Evolutionary conservation across 2,888 invertebrate species (phyloP), one percentile per base, ranked within the genome.

Genomic region (Esperia sulphurella): DNA sequence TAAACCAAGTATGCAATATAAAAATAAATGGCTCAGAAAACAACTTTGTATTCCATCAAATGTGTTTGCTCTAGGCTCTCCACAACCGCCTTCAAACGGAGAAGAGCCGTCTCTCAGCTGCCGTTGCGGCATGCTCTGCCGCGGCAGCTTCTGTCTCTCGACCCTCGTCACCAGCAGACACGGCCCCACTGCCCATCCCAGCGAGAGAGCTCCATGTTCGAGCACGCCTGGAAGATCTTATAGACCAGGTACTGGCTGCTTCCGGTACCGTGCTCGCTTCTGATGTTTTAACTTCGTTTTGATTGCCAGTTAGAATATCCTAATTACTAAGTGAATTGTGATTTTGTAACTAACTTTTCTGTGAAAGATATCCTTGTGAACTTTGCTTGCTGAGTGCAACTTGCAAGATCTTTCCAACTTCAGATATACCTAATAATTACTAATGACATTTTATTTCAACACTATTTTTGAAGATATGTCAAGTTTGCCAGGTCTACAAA

Each of bases 91-190:
- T 98, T n/a, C 96, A 96, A 81, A 93, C 92, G 0, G 97, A 98
- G 81, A 97, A 97, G 87, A 92, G 94, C 1, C 92, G 97, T 0
- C 89, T 98, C 1, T 95, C 95, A 0, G 90, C 95, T 0, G 97
- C 98, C 0, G 95, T 97, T 0, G 97, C 97, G 61, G 97, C 97
- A 0, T 98, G 98, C 72, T 97, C 97, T 66, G 97, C 97, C 2
- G 97, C 97, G 0, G 96, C 97, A 0, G 96, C 97, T 1, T 96
- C 96, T 0, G 95, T 97, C 21, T 97, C 97, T 46, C 91, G 97
- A 4, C 97, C 97, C 0, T 95, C 96, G 35, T 97, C 97, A 47
- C 97, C 97, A 0, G 93, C 96, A 46, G 97, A 97, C 77, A 93
- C 94, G 0, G 93, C 96, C 10, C 94, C 96, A 42, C 94, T 96